Base-by-base conservation (phyloP, 2,888 invertebrate genomes). In the Callyntrura sp. region DNA sequence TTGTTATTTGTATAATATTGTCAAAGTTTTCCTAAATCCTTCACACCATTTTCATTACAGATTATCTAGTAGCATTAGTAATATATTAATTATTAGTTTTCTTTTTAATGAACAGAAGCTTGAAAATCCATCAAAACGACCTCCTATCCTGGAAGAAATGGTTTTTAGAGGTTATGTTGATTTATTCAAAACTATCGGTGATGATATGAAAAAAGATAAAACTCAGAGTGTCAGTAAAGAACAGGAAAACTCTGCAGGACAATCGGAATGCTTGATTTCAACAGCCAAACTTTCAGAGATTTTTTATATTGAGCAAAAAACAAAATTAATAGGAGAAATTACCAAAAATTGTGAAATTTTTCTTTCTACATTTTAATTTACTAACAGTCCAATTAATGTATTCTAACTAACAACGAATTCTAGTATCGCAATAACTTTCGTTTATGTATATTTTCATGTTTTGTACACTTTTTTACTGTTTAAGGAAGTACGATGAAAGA, bases 41-140 rank as follows among this genome's bases (percentile, higher is more conserved):
- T n/a, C n/a, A n/a, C n/a, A n/a, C n/a, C n/a, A n/a, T n/a, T n/a
- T n/a, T n/a, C n/a, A n/a, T n/a, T n/a, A n/a, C n/a, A n/a, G n/a
- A n/a, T n/a, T n/a, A n/a, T n/a, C n/a, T n/a, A n/a, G n/a, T n/a
- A n/a, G n/a, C n/a, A n/a, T n/a, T n/a, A n/a, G n/a, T n/a, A n/a
- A n/a, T n/a, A n/a, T n/a, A n/a, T n/a, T n/a, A n/a, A n/a, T n/a
- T n/a, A n/a, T n/a, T n/a, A n/a, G n/a, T n/a, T n/a, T n/a, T 55
- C n/a, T 70, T 17, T 68, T 70, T 76, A 6, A 57, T 78, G 17
- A 1, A n/a, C 68, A 86, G 86, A 86, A 86, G 70, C 20, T 86
- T 43, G 35, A 86, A 55, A 86, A 86, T 65, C 79, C 68, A 8
- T 68, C 68, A 0, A 65, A 51, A 9, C 62, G 86, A 35, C 14